These are phyloP conservation scores for Megatriorchis doriae DNA, from an alignment of 2,113 vertebrate genomes.

Conservation along the genomic window DNA sequence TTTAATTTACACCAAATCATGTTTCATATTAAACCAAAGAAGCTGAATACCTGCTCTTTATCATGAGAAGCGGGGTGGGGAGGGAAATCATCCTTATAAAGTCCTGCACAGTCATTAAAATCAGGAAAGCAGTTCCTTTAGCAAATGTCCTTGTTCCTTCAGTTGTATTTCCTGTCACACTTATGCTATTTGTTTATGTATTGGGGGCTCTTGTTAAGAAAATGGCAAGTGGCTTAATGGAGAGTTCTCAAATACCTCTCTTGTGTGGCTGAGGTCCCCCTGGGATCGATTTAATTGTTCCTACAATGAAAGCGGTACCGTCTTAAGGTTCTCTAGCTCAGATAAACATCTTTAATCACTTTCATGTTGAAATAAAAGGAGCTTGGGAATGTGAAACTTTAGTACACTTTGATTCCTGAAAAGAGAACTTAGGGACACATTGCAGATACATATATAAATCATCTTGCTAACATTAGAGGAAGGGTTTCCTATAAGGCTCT, in stretches of 20 bases:
- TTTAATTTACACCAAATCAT: conserved; percentile 12
- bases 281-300: conserved; percentile 66
- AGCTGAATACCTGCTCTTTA: conserved; percentile 31
- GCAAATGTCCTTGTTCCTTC: conserved; percentile 29
- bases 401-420: conserved; percentile 66
- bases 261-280: conserved; percentile 35
- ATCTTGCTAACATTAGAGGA: conserved; percentile 55
- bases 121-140: neutral
- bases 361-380: conserved; percentile 75
- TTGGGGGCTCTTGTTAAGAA: conserved; percentile 47
- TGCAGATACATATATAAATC: conserved; percentile 60
- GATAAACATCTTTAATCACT: conserved; percentile 76
- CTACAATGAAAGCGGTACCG: conserved; percentile 53
- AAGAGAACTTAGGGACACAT: conserved; percentile 58
- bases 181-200: conserved; percentile 58
- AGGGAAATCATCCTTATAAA: neutral
- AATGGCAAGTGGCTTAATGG: conserved; percentile 59
- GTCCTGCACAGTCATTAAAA: conserved; percentile 5
- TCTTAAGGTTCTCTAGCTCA: conserved; percentile 65
- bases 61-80: neutral
- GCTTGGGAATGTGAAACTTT: conserved; percentile 64
- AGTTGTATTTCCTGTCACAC: conserved; percentile 60
- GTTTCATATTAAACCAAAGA: neutral
- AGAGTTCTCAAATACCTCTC: conserved; percentile 62
- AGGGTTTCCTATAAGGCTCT: conserved; percentile 45